Evolutionary conservation across 1,140 invertebrate genomes (phyloP).

Genomic region (Pseudoatta argentina): DNA sequence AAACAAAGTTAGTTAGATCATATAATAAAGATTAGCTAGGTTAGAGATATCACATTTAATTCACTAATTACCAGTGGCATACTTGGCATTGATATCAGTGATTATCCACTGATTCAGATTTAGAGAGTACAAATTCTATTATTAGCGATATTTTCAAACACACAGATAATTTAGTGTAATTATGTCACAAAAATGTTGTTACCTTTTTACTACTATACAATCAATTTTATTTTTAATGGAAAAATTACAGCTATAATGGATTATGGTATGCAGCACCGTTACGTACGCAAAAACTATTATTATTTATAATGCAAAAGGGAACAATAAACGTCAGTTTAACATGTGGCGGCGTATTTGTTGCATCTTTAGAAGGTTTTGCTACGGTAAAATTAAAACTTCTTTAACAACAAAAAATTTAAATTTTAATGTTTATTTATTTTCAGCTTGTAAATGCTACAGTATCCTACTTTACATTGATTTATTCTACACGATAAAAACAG

Average conservation of each 20-base stretch:
- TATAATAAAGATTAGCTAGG: too few relatives aligned
- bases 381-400: constrained; percentile 24
- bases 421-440: constrained; percentile 7
- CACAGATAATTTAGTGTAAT: background rate
- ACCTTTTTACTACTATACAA: background rate
- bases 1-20: too few relatives aligned
- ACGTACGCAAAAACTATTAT: constrained; percentile 26
- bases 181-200: constrained; percentile 11
- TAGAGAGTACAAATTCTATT: background rate
- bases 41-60: too few relatives aligned
- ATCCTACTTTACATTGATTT: constrained; percentile 35
- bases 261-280: constrained; percentile 37
- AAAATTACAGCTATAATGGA: constrained; percentile 43
- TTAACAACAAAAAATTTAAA: background rate
- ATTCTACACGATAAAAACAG: background rate
- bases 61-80: too few relatives aligned
- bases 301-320: constrained; percentile 49
- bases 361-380: constrained; percentile 41
- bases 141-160: background rate
- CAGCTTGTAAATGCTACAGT: constrained; percentile 15
- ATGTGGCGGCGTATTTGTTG: background rate
- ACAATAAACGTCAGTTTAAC: background rate
- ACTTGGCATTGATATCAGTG: too few relatives aligned
- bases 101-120: too few relatives aligned
- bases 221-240: constrained; percentile 5